These are phyloP conservation scores for Scylla paramamosain DNA, from an alignment of 1,140 invertebrate species.

Conservation along the genomic window DNA sequence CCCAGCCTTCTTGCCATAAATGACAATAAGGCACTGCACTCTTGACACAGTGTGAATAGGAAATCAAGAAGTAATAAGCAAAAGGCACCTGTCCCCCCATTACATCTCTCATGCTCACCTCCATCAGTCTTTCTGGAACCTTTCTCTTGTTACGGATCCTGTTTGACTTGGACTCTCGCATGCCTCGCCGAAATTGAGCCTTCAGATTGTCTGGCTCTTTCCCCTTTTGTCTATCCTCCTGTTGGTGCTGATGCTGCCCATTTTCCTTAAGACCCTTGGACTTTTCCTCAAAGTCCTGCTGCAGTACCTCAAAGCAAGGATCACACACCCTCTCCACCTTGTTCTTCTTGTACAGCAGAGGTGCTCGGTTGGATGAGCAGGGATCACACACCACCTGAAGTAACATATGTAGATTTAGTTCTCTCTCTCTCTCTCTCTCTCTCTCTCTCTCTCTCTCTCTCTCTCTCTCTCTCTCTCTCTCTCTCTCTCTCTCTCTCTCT, in stretches of 20 bases:
- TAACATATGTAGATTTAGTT: not conserved
- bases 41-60: too few relatives aligned
- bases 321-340: slow-evolving; percentile 84
- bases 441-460: slow-evolving; percentile 8
- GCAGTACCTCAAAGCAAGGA: slow-evolving; percentile 82
- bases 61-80: too few relatives aligned
- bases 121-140: slow-evolving; percentile 80
- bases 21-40: too few relatives aligned
- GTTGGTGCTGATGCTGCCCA: slow-evolving; percentile 13
- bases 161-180: slow-evolving; percentile 74
- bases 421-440: too few relatives aligned
- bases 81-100: not conserved
- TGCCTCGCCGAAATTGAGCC: slow-evolving; percentile 79
- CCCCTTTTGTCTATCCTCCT: not conserved
- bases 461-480: not conserved
- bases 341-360: slow-evolving; percentile 85
- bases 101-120: slow-evolving; percentile 78
- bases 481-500: not conserved
- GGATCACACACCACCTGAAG: slow-evolving; percentile 85
- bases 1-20: too few relatives aligned
- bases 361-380: slow-evolving; percentile 86
- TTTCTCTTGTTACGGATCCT: slow-evolving; percentile 78
- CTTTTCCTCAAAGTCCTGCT: slow-evolving; percentile 79
- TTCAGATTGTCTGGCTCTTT: slow-evolving; percentile 59
- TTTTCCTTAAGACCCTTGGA: not conserved